Base-by-base conservation (phyloP, 2,797 vertebrate species). In the Lindbergichthys nudifrons region DNA sequence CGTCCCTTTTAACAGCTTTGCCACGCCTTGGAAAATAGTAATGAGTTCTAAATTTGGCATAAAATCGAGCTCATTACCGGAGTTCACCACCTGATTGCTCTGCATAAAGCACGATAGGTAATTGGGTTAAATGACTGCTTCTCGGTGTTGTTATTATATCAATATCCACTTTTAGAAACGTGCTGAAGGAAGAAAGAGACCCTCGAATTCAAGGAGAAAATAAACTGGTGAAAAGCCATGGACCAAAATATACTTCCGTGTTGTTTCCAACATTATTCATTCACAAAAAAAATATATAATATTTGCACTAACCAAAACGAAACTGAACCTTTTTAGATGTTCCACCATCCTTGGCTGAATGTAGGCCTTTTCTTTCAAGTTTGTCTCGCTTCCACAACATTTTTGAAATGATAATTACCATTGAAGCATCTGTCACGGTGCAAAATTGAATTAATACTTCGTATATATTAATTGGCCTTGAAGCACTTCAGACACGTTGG, bases 31-130 rank as follows among this genome's bases (percentile, higher is more conserved):
- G 95, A 95, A 92, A 92, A 95, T 94, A 94, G 95, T 95, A 96
- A 96, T 95, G 96, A 96, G 95, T 92, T 93, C 95, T 96, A 98
- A 97, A 98, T 97, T 96, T 96, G 95, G 96, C 97, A 98, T 97
- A 98, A 98, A 98, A 98, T 98, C 96, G 96, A 97, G 96, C 96
- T 98, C 96, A 98, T 98, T 98, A 98, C 95, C 88, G 92, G 94
- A 96, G 96, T 97, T 97, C 96, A 96, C 92, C 94, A 95, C 95
- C 96, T 96, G 96, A 97, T 97, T 96, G 95, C 96, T 96, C 95
- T 95, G 96, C 96, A 95, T 96, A 96, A 96, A 97, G 96, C 94
- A 94, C 95, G 95, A 92, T 93, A 94, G 95, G 94, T 97, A 98
- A 97, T 97, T 96, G 96, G 96, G 96, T 98, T 96, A 96, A 95